Percentiles rank a stretch among this genome's conserved stretches.
Conservation (phyloP, 2,888 invertebrate species). For the Habrosyne pyritoides region DNA sequence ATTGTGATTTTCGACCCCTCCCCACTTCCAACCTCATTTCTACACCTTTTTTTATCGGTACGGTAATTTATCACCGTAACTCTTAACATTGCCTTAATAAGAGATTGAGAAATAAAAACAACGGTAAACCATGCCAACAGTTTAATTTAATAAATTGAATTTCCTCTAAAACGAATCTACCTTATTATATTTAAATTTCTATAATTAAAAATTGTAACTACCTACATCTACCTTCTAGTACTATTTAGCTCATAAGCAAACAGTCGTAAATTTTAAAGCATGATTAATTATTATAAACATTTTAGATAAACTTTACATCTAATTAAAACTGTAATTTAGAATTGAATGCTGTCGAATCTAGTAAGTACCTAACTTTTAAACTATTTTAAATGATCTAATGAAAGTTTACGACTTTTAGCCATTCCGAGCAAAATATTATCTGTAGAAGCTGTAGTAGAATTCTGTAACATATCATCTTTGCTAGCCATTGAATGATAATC, state of each 20-base stretch:
- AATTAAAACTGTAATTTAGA: slow-evolving; percentile 15
- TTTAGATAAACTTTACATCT: slow-evolving; percentile 15
- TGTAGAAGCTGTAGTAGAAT: slow-evolving; percentile 74
- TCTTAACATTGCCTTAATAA: too few relatives aligned
- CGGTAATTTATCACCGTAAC: too few relatives aligned
- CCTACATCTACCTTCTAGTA: slow-evolving; percentile 29
- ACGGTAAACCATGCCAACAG: slow-evolving; percentile 56
- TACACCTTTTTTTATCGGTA: too few relatives aligned
- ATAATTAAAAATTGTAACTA: slow-evolving; percentile 44
- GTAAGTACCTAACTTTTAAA: slow-evolving; percentile 24
- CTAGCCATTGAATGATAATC: slow-evolving; percentile 78
- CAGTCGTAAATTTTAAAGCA: slow-evolving; percentile 51
- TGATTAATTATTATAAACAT: slow-evolving; percentile 43
- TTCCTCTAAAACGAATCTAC: slow-evolving; percentile 40
- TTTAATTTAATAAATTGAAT: slow-evolving; percentile 47
- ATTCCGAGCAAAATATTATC: slow-evolving; percentile 79
- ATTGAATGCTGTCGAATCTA: slow-evolving; percentile 13
- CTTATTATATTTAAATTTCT: slow-evolving; percentile 36
- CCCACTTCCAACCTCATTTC: too few relatives aligned
- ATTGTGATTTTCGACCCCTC: too few relatives aligned
- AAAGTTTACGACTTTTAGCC: slow-evolving; percentile 66
- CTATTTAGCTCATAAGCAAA: slow-evolving; percentile 48
- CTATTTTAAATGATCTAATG: slow-evolving; percentile 58
- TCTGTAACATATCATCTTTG: slow-evolving; percentile 74
- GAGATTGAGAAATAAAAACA: slow-evolving; percentile 32